phyloP scores from a whole-genome alignment of 30 jellyfish, hydroid and myxozoan genomes.

The Mastigias papua region DNA sequence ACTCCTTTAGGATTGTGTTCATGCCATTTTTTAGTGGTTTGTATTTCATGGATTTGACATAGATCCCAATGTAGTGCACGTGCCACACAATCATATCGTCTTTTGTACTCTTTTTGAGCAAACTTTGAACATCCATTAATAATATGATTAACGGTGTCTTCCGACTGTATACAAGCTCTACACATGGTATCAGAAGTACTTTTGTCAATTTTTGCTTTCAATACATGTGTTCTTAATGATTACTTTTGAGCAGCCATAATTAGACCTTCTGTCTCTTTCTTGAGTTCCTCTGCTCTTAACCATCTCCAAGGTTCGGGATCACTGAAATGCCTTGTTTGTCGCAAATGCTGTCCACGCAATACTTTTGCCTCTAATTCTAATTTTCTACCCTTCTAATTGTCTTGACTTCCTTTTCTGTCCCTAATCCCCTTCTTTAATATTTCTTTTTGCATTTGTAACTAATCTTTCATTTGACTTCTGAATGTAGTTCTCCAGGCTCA shows the following conservation, averaged over 20 bases:
- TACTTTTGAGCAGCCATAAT: constrained; percentile 33
- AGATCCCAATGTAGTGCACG: constrained; percentile 15
- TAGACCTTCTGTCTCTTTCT: constrained; percentile 31
- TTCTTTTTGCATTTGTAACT: neutral
- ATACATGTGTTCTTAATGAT: constrained; percentile 17
- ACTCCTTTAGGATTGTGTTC: constrained; percentile 15
- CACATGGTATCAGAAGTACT: neutral
- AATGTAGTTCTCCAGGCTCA: constrained; percentile 13
- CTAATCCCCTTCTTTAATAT: neutral
- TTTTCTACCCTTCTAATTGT: neutral
- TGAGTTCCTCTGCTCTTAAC: constrained; percentile 1
- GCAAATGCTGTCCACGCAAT: constrained; percentile 18
- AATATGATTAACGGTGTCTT: constrained; percentile 15
- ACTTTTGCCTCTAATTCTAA: constrained; percentile 8
- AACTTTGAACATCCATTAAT: constrained; percentile 4
- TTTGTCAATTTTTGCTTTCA: constrained; percentile 10
- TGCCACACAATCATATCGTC: constrained; percentile 26
- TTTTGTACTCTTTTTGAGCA: constrained; percentile 17
- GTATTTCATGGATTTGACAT: neutral
- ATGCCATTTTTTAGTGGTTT: constrained; percentile 10
- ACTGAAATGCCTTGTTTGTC: neutral
- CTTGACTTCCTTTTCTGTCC: neutral
- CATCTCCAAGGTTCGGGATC: constrained; percentile 20
- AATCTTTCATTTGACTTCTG: constrained; percentile 2
- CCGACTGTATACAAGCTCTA: constrained; percentile 16